These are phyloP conservation scores for Calycopis cecrops DNA, from an alignment of 1,140 invertebrate species.

Conservation along the genomic window DNA sequence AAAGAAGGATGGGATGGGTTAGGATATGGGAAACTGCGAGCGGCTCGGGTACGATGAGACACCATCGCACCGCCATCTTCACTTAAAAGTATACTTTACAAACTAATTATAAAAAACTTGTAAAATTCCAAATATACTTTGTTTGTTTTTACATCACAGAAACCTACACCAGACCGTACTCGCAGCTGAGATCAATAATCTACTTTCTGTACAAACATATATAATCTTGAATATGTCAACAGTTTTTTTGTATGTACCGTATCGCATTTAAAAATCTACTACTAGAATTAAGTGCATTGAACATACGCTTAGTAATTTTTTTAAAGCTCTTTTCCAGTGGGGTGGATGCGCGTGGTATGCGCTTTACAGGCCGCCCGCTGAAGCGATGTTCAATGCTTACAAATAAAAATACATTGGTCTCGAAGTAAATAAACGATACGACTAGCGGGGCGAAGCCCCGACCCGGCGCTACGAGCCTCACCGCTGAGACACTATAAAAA, in stretches of 20 bases:
- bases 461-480: constrained; percentile 45
- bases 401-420: constrained; percentile 71
- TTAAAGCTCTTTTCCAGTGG: constrained; percentile 61
- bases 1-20: constrained; percentile 47
- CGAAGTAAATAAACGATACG: constrained; percentile 69
- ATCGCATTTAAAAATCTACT: constrained; percentile 65
- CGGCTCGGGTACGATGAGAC: constrained; percentile 33
- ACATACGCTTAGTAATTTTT: constrained; percentile 40
- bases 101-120: constrained; percentile 74
- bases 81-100: constrained; percentile 70
- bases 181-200: constrained; percentile 69
- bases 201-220: constrained; percentile 67
- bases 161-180: constrained; percentile 47
- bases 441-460: constrained; percentile 41
- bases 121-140: constrained; percentile 69
- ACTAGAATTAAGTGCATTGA: constrained; percentile 55
- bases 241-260: constrained; percentile 48
- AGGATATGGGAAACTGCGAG: constrained; percentile 50
- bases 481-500: constrained; percentile 36
- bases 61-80: constrained; percentile 51
- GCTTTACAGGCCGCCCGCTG: constrained; percentile 31
- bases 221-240: constrained; percentile 62
- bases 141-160: constrained; percentile 72
- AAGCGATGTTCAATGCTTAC: constrained; percentile 38
- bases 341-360: constrained; percentile 28